phyloP scores from a whole-genome alignment of 2,113 vertebrate genomes.

The Forbesichthys agassizii region DNA sequence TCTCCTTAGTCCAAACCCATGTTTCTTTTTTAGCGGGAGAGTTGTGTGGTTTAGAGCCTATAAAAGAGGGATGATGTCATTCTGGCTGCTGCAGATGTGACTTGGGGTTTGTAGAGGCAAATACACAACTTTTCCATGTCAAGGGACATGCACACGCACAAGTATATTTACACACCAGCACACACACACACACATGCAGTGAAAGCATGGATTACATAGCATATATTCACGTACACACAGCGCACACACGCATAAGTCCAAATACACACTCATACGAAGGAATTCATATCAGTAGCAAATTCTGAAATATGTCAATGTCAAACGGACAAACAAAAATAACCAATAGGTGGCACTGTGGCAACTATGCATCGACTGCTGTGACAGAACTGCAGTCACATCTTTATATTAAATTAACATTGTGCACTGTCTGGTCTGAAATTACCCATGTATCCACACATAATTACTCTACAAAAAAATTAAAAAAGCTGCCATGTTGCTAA shows the following conservation, averaged over 20 bases:
- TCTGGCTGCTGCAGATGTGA: slow-evolving; percentile 32
- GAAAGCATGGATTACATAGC: too few species aligned
- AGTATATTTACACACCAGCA: slow-evolving; percentile 26
- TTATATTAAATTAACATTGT: too few species aligned
- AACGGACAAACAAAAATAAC: not conserved
- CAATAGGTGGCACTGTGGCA: not conserved
- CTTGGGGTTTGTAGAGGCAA: slow-evolving; percentile 15
- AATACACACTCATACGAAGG: too few species aligned
- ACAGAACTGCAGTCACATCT: too few species aligned
- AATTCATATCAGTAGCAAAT: too few species aligned
- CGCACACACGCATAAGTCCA: not conserved
- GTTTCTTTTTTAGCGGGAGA: not conserved
- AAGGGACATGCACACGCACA: too few species aligned
- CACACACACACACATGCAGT: not conserved
- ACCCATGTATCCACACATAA: too few species aligned
- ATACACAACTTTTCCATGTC: slow-evolving; percentile 39
- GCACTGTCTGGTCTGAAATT: too few species aligned
- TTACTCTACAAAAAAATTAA: too few species aligned
- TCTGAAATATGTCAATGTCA: too few species aligned
- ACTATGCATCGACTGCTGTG: not conserved
- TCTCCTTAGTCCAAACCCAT: not conserved
- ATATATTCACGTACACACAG: not conserved
- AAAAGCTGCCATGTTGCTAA: too few species aligned
- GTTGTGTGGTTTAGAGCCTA: slow-evolving; percentile 20
- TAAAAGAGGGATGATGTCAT: slow-evolving; percentile 16